phyloP scores from a whole-genome alignment of 2,888 invertebrate species.

The Agapostemon virescens region DNA sequence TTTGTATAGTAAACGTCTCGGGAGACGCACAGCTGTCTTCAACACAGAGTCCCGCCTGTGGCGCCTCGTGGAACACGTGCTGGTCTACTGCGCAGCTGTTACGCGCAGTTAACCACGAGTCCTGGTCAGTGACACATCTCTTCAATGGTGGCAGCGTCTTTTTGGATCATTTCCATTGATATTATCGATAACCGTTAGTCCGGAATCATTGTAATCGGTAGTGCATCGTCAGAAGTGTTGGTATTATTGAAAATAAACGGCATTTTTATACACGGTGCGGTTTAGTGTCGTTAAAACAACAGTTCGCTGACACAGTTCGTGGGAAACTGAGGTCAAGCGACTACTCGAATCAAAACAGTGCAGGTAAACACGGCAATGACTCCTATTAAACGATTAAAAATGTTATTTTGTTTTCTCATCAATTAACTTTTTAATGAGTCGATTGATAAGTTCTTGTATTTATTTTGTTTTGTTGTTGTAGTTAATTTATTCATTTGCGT shows the following conservation, averaged over 20 bases:
- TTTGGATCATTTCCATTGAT: not conserved
- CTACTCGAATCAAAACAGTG: slow-evolving; percentile 14
- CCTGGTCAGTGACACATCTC: slow-evolving; percentile 25
- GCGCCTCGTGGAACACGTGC: slow-evolving; percentile 30
- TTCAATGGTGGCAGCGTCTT: not conserved
- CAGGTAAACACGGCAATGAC: not conserved
- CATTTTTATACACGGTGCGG: not conserved
- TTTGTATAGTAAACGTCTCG: not conserved
- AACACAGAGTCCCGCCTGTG: not conserved
- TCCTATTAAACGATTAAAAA: not conserved
- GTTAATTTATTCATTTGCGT: not conserved
- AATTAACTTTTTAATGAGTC: not conserved
- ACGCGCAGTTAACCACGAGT: slow-evolving; percentile 31
- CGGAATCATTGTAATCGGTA: not conserved
- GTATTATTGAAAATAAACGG: not conserved
- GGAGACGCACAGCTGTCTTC: not conserved
- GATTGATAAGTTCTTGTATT: not conserved
- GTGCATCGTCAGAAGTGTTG: not conserved
- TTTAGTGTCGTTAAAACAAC: not conserved
- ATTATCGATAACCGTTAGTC: not conserved
- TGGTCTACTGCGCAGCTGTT: slow-evolving; percentile 15
- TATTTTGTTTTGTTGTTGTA: not conserved
- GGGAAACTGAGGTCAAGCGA: not conserved
- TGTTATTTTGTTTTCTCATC: not conserved
- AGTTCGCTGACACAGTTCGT: not conserved